Evolutionary conservation across 2,113 vertebrate genomes (phyloP).

Genomic region (Syngnathus scovelli): DNA sequence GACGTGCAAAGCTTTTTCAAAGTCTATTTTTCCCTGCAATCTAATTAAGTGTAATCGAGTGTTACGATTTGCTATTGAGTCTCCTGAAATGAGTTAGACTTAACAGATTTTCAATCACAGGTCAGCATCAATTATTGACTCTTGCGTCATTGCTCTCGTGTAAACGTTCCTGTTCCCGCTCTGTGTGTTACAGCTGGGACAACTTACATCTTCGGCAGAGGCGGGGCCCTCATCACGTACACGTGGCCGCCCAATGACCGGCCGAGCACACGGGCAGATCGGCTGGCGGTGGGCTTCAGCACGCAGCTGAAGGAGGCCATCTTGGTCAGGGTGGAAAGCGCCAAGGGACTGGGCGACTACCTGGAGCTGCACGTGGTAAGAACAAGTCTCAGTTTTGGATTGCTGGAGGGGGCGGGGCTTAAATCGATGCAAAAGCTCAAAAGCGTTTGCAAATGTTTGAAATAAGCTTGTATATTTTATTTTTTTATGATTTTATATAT

Average conservation of each 20-base stretch:
- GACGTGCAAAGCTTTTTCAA: no score
- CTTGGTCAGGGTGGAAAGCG: conserved; percentile 88
- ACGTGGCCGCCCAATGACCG: conserved; percentile 92
- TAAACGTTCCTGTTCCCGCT: conserved; percentile 5
- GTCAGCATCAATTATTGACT: neutral
- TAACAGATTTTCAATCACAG: neutral
- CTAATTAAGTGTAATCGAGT: no score
- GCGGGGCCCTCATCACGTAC: conserved; percentile 90
- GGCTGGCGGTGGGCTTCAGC: conserved; percentile 92
- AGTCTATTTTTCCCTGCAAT: no score
- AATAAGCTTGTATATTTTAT: no score
- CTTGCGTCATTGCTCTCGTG: no score
- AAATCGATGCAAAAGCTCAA: no score
- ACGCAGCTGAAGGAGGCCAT: conserved; percentile 86
- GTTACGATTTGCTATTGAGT: no score
- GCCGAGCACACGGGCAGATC: conserved; percentile 89
- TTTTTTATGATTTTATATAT: no score
- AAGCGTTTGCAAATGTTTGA: no score
- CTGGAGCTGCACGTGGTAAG: conserved; percentile 92
- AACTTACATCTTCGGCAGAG: conserved; percentile 90
- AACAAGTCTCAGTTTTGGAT: neutral
- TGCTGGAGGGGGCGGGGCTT: no score
- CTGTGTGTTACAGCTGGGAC: conserved; percentile 80
- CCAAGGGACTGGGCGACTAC: conserved; percentile 87
- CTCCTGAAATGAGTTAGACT: neutral